Evolutionary conservation across 2,113 vertebrate species (phyloP), one percentile per base, ranked within the genome.

Genomic region (Phalacrocorax aristotelis): DNA sequence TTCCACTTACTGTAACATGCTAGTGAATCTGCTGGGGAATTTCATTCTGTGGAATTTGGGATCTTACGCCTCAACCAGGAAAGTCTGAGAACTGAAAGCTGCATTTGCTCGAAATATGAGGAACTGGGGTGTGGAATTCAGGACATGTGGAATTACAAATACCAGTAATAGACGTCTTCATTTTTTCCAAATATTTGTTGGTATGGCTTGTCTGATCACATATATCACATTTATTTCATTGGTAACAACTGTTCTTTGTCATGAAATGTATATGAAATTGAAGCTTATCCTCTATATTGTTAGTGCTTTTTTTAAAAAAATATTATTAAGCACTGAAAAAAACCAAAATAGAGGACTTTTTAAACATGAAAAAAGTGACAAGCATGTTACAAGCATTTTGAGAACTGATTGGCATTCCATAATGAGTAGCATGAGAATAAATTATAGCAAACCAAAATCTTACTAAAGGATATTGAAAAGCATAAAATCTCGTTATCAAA

Each of bases 401-500:
- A 91, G 61, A 89, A 66, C 9, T 34, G 57, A 27, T 2, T 85
- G 70, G 49, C 65, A 87, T 83, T 88, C 70, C n/a, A 8, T 38
- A 48, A 34, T 49, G 36, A 95, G 54, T 44, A 92, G 49, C 78
- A 57, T 66, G 20, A 94, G 40, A 90, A 83, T 44, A 87, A 57
- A 66, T 86, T 44, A 46, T 9, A 86, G 69, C 61, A 78, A 61
- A 29, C 11, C n/a, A 74, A 87, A 90, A 89, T 87, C 69, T 86
- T 54, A 61, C 13, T 85, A 88, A 92, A 93, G 40, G 34, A 62
- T 61, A 74, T 3, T 30, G 36, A 81, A 84, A 91, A 62, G 7
- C 40, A 66, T 81, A 87, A 94, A 95, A 84, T 42, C 15, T 80
- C 32, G 54, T 80, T 83, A 74, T 89, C 72, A 87, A 93, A 93